Base-by-base conservation (phyloP, 64 coral and sea anemone species). In the Stichodactyla helianthus region DNA sequence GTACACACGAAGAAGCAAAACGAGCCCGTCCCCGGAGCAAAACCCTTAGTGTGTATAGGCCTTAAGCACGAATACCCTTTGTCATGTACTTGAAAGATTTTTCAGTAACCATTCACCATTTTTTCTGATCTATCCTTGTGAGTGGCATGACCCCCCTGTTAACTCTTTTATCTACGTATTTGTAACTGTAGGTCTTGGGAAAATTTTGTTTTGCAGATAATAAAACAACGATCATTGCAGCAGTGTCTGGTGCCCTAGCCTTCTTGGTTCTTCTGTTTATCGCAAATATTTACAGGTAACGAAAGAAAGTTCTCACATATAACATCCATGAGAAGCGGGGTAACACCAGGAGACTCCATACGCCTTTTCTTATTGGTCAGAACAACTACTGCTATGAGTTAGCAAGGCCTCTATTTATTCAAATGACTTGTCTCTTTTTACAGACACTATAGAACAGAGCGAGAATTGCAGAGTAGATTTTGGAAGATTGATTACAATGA, bases 401-500 rank as follows among this genome's bases (percentile, higher is more conserved):
- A 44, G 35, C 35, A 27, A 74, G 22, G 11, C 68, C 27, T 74
- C 10, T 74, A 12, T 68, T n/a, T 85, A 22, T 28, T 67, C 25
- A 54, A 18, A 23, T 59, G 7, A 63, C 20, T 25, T 70, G 22
- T 65, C 15, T 70, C 26, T 16, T 77, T 62, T 68, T 79, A 0
- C 68, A 96, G 94, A 65, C 94, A 96, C 15, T 96, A 96, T 81
- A 86, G 86, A 89, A 59, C 91, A 25, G 94, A 96, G 56, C 79
- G 94, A 22, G 94, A 96, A 70, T 52, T 96, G 13, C 91, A 96
- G 74, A 90, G 94, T 88, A 86, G 91, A 5, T 57, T 96, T 8
- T 96, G 94, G 94, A 96, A 96, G 86, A 79, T 96, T 44, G 94
- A 96, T 86, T 96, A 93, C 71, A 92, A 88, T 23, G 91, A 93